Base-by-base conservation (phyloP, 2,888 invertebrate genomes). In the Himalopsyche kuldschensis region DNA sequence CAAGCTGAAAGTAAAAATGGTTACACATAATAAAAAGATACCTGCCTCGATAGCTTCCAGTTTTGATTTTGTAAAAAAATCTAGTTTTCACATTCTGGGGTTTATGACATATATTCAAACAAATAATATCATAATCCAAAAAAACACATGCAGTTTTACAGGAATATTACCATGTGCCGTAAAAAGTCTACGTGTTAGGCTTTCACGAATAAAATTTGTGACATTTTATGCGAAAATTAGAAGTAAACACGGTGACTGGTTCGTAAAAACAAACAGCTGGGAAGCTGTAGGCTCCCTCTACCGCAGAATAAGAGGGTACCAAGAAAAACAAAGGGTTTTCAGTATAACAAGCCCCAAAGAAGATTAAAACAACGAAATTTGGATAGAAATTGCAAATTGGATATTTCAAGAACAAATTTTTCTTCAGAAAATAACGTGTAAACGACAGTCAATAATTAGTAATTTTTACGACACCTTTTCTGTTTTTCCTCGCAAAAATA, bases 141-240 rank as follows among this genome's bases (percentile, higher is more conserved):
- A 69, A 1, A 24, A 69, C 27, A 69, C 11, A 69, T 10, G 30
- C 69, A 69, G 69, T 30, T 69, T 30, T 69, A 69, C 15, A 69
- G 4, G 27, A 27, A 30, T 69, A 69, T 69, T 30, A 69, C 11
- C 11, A 4, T 30, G 69, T 69, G 15, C 69, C 69, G 30, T 69
- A 69, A 69, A 69, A 69, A 30, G 30, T 30, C 30, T 69, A 69
- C 69, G 69, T 69, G 69, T 69, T 8, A 69, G 69, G 69, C 69
- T 69, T 69, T 69, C 11, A 69, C 69, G 69, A 80, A 80, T 75
- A 55, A 24, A 80, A 80, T 80, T 35, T 55, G 35, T 31, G 75
- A 55, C 80, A 80, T 80, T 55, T 80, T 80, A 47, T 55, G 32
- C 35, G 46, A 78, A 46, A 78, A 78, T 47, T 78, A 24, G 46